Evolutionary conservation across 2,113 vertebrate species (phyloP), one percentile per base, ranked within the genome.

Genomic region (Trematomus loennbergii): DNA sequence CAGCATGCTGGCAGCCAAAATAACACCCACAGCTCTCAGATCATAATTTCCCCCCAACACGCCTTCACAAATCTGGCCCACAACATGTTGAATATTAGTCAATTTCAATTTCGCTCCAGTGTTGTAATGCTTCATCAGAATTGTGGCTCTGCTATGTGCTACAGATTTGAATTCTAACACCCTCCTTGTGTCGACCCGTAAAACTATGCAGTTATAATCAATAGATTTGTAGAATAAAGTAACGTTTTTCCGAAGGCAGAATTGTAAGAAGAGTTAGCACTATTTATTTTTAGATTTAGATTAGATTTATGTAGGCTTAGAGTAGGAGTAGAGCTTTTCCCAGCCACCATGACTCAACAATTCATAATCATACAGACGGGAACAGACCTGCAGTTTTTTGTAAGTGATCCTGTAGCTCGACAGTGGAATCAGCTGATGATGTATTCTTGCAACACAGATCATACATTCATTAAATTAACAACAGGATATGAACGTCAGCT

Each of bases 311-410:
- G 12, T 15, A 49, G 29, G 2, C 33, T 36, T 57, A n/a, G 36
- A 22, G 46, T n/a, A 36, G 12, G 22, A 50, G 9, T 10, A 6
- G 43, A 57, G 74, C 22, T 40, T 66, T 77, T 70, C 79, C 61
- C 63, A 61, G 46, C 58, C 6, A 4, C 20, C 12, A 10, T 88
- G 84, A 83, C 58, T 88, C 72, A 88, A 53, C 54, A 65, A 18
- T 36, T 75, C 48, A 40, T 52, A 49, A 61, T 77, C 25, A 53
- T 49, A 54, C 18, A 18, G 60, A 78, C 86, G 50, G 68, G 89
- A 86, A 75, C 71, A 72, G 60, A 87, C 90, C 66, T 90, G 88
- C 33, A 66, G 69, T 57, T 77, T 82, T 81, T 72, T 33, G 57
- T 49, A 77, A 79, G 36, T 33, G 12, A 65, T 66, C 52, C 57